Conservation (phyloP, 2,113 vertebrate species). For the Panthera leo region DNA sequence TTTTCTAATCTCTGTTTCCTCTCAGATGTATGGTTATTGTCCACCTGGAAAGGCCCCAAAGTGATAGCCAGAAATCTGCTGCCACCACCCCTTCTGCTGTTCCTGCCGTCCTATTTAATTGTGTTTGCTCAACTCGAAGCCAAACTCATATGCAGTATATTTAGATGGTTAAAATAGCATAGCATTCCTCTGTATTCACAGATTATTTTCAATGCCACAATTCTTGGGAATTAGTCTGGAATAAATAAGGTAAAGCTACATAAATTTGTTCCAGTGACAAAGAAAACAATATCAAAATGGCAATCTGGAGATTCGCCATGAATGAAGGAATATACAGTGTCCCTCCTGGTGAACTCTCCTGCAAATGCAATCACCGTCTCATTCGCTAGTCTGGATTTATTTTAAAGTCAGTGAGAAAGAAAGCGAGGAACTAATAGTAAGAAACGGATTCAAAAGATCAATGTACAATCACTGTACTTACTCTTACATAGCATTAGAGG, state of each 20-base stretch:
- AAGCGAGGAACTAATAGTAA: conserved; percentile 37
- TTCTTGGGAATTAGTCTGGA: conserved; percentile 69
- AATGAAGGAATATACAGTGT: background rate
- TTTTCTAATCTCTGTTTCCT: conserved; percentile 57
- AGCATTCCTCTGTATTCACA: conserved; percentile 50
- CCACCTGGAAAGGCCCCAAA: conserved; percentile 71
- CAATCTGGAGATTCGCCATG: conserved; percentile 62
- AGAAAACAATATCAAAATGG: conserved; percentile 71
- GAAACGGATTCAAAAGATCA: conserved; percentile 67
- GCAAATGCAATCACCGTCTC: conserved; percentile 40
- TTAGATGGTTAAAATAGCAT: conserved; percentile 72
- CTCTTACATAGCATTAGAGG: conserved; percentile 11
- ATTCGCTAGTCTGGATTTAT: conserved; percentile 60
- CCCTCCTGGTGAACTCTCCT: conserved; percentile 45
- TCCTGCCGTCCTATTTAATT: conserved; percentile 74
- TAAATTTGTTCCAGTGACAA: conserved; percentile 67
- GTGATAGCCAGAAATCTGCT: conserved; percentile 72
- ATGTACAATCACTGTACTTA: conserved; percentile 45
- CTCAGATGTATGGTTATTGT: conserved; percentile 70
- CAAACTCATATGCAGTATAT: conserved; percentile 79
- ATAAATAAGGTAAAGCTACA: conserved; percentile 70
- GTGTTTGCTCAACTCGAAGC: conserved; percentile 77
- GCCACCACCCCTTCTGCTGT: conserved; percentile 76
- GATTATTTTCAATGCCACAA: conserved; percentile 66
- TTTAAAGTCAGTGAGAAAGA: conserved; percentile 44